These are phyloP conservation scores for Puma concolor DNA, from an alignment of 2,113 vertebrate species.

Conservation along the genomic window DNA sequence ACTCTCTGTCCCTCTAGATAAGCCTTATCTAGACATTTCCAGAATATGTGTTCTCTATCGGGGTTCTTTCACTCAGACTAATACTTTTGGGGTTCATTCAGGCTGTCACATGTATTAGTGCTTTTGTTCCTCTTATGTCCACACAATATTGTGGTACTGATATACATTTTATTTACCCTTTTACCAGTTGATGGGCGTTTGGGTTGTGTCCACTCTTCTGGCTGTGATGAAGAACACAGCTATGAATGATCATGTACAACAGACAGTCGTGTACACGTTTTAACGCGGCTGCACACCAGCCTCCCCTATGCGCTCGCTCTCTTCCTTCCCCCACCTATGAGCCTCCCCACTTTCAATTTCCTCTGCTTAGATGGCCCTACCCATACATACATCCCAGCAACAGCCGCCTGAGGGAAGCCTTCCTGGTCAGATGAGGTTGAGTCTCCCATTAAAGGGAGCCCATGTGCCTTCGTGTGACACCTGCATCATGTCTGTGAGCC, in stretches of 20 bases:
- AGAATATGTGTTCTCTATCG: background rate
- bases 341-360: background rate
- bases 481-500: background rate
- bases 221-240: background rate
- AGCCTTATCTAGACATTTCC: background rate
- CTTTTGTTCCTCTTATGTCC: background rate
- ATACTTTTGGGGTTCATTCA: background rate
- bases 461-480: background rate
- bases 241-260: background rate
- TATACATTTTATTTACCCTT: rapidly evolving
- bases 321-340: background rate
- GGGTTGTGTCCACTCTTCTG: background rate
- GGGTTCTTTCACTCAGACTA: background rate
- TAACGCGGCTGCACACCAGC: background rate
- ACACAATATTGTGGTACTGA: too few species aligned
- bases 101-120: rapidly evolving
- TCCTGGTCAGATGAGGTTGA: rapidly evolving
- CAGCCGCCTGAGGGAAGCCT: background rate
- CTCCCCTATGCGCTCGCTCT: background rate
- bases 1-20: background rate
- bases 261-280: background rate
- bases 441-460: background rate
- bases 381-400: background rate
- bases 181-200: background rate
- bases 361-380: background rate